Evolutionary conservation across 1,140 invertebrate genomes (phyloP), one percentile per base, ranked within the genome.

Genomic region (Drosophila athabasca): DNA sequence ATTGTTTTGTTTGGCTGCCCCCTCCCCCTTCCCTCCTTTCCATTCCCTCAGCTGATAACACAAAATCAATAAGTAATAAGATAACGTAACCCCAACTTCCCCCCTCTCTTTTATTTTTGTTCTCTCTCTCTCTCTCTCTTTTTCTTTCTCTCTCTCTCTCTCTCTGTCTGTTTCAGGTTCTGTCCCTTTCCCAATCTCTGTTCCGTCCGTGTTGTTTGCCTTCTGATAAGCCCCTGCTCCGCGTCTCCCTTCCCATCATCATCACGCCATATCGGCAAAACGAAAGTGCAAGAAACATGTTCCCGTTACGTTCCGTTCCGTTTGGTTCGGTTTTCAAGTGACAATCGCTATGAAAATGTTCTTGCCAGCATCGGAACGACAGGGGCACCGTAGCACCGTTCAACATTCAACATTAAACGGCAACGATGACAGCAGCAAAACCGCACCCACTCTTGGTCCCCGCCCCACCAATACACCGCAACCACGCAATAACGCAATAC

Each of bases 41-140:
- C 29, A 13, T 5, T 26, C 35, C 9, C 76, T 62, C 45, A 49
- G 57, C 64, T 77, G 78, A 82, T 82, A 82, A 82, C 69, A 77
- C 64, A 82, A 82, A 82, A 82, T 82, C 79, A 82, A 82, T 82
- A 81, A 82, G 79, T 74, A 82, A 81, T 81, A 82, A 82, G 79
- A 82, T 82, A 82, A 77, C 74, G 31, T 81, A 81, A 77, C 79
- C 77, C 78, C 72, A 80, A 80, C 69, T 48, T 31, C 22, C 58
- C 19, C 29, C 19, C 17, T 19, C 3, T 8, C 43, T 2, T 3
- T 9, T 49, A 29, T 29, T 29, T 29, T 2, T 29, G 17, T 8
- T 29, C 49, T 31, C 13, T 57, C 43, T 13, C 43, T 19, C 8
- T 29, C 49, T 31, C 13, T 57, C 43, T 13, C 43, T 19, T 19